Percentiles rank a stretch among this genome's conserved stretches.
These are phyloP conservation scores for Ophioninae sp. DNA, from an alignment of 2,888 invertebrate species.

Conservation along the genomic window DNA sequence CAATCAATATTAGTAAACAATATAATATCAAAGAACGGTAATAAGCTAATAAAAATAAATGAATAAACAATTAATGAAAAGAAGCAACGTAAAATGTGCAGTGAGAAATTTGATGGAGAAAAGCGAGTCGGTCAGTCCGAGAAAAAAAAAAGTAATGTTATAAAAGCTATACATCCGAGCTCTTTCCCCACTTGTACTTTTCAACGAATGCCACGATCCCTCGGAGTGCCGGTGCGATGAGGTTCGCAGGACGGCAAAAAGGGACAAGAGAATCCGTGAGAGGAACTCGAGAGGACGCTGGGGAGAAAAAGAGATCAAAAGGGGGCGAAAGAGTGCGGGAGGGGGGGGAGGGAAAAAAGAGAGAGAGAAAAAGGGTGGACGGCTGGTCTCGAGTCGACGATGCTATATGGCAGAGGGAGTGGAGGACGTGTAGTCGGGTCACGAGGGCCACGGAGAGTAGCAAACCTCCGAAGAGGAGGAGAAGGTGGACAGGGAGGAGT, in stretches of 20 bases:
- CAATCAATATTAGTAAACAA: too few relatives aligned
- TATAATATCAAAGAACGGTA: too few relatives aligned
- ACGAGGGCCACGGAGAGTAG: constrained; percentile 67
- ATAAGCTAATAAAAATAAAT: too few relatives aligned
- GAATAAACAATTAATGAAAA: constrained; percentile 25
- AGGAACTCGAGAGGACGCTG: constrained; percentile 45
- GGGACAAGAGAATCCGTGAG: constrained; percentile 47
- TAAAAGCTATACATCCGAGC: constrained; percentile 36
- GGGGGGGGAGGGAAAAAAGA: constrained; percentile 54
- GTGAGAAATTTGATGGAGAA: constrained; percentile 3
- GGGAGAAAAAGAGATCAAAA: constrained; percentile 46
- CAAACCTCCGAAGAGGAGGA: constrained; percentile 63
- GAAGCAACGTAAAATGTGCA: constrained; percentile 11
- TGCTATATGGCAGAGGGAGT: constrained; percentile 64
- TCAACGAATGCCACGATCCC: constrained; percentile 26
- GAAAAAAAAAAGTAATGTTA: not conserved
- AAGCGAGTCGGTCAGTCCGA: not conserved
- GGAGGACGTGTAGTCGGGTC: constrained; percentile 74
- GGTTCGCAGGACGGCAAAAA: constrained; percentile 39
- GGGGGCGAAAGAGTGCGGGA: constrained; percentile 29
- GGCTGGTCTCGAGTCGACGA: constrained; percentile 68
- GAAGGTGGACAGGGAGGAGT: constrained; percentile 63
- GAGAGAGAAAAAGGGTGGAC: constrained; percentile 64
- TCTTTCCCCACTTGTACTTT: constrained; percentile 13
- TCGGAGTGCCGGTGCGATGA: constrained; percentile 8